Base-by-base conservation (phyloP, 2,113 vertebrate genomes). In the Calonectris borealis region DNA sequence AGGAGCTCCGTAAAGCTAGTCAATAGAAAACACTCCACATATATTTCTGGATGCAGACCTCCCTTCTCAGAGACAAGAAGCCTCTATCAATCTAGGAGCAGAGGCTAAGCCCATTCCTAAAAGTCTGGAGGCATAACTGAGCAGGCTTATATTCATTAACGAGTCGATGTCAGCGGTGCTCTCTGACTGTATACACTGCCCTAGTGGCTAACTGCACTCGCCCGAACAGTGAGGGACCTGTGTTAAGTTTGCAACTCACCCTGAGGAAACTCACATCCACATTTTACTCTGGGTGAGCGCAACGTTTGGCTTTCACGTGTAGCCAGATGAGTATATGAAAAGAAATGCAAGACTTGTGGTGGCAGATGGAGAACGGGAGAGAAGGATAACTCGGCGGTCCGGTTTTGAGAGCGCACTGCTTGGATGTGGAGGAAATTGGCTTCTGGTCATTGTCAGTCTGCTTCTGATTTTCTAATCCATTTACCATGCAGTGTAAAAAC, bases 111-210 rank as follows among this genome's bases (percentile, higher is more conserved):
- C 8, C 19, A 15, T 83, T 88, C 15, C 34, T 83, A 58, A 31
- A 54, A 49, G 16, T 60, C 25, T 82, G 16, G 32, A 61, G 18
- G 11, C 13, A 66, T 62, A 84, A n/a, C 13, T 84, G 69, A 75
- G 42, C 9, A 49, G 32, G 15, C 13, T 82, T 75, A 11, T 36
- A 52, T 64, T 71, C 24, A 27, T 60, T 38, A 29, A 83, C 70
- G 34, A 75, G 46, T 18, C 55, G n/a, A 29, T 32, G n/a, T 31
- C 20, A 64, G 51, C 0, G 0, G 5, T 62, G 25, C 5, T 65
- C 16, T 73, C 27, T 51, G 64, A 29, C 58, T 80, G 3, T 16
- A 51, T 9, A 20, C 8, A 8, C 27, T 40, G 17, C 6, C 14
- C 1, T 54, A 19, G 27, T 27, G n/a, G 38, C 5, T 40, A 71